Base-by-base conservation (phyloP, 2,888 invertebrate genomes). In the Schizaphis graminum region DNA sequence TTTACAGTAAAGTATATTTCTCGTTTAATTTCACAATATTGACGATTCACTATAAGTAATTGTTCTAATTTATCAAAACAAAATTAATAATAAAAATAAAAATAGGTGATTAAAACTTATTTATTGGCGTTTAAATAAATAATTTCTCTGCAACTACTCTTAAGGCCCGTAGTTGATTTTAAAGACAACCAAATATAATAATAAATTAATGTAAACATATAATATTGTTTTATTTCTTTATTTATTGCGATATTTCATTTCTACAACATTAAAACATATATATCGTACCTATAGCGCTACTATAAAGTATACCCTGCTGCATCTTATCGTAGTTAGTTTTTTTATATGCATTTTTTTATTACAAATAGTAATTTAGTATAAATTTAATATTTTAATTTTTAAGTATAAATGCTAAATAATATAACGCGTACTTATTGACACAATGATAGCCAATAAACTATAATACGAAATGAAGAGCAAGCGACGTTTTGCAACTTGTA, bases 21-120 rank as follows among this genome's bases (percentile, higher is more conserved):
- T 44, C n/a, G 24, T 67, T 47, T 67, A 90, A 67, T 47, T 90
- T 49, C 26, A 26, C 47, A 49, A 67, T 49, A 90, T 35, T 49
- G 49, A 24, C 90, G n/a, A 90, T 67, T 47, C 13, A 35, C 35
- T 49, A 67, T 21, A 56, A 67, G n/a, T 35, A 26, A 41, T 89
- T 61, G 35, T 77, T 77, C 11, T 67, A 77, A 90, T 90, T 90
- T 67, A 67, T 90, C 67, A 90, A 90, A 90, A 67, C 11, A 47
- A 90, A 90, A 49, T 67, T 47, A 90, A 49, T 57, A 77, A 88
- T 35, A 57, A 90, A 24, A 67, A 89, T 67, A 90, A 47, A 53
- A 3, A 47, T 86, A 67, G 4, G 28, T 28, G 47, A 77, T 77
- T 35, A 77, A 86, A 44, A 47, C 11, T 16, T 47, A 49, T 47